phyloP scores from a whole-genome alignment of 2,888 invertebrate genomes.

The Mesorhabditis sp. region DNA sequence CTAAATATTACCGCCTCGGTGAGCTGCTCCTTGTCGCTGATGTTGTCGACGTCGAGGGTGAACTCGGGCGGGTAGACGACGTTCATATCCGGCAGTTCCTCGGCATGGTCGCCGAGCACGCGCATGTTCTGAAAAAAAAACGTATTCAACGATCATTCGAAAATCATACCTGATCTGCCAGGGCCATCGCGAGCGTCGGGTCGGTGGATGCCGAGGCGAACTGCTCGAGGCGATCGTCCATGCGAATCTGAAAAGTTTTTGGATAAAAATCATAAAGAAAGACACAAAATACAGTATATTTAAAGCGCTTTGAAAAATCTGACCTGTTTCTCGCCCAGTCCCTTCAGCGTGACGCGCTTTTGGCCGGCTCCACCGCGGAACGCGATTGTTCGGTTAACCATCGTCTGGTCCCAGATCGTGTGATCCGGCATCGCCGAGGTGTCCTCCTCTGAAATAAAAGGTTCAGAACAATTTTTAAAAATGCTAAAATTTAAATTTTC shows the following conservation, averaged over 20 bases:
- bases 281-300: too few species aligned
- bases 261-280: too few species aligned
- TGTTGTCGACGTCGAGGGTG: too few species aligned
- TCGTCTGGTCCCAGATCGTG: background rate
- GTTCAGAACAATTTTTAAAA: too few species aligned
- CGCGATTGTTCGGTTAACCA: background rate
- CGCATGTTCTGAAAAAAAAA: background rate
- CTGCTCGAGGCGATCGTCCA: background rate
- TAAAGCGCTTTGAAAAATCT: too few species aligned
- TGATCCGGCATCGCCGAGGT: slow-evolving; percentile 2
- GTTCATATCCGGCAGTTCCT: background rate
- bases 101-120: background rate
- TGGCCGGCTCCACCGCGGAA: background rate
- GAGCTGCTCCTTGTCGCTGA: too few species aligned
- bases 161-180: background rate
- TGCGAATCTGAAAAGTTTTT: background rate
- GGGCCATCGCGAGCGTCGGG: background rate
- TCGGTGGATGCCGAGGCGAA: background rate
- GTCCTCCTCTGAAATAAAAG: background rate
- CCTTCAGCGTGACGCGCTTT: slow-evolving; percentile 1
- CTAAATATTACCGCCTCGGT: too few species aligned
- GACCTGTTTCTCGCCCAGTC: background rate
- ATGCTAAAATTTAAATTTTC: too few species aligned
- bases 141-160: background rate
- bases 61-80: too few species aligned